phyloP scores from a whole-genome alignment of 2,888 invertebrate species.

The Pseudeuparius sepicola region DNA sequence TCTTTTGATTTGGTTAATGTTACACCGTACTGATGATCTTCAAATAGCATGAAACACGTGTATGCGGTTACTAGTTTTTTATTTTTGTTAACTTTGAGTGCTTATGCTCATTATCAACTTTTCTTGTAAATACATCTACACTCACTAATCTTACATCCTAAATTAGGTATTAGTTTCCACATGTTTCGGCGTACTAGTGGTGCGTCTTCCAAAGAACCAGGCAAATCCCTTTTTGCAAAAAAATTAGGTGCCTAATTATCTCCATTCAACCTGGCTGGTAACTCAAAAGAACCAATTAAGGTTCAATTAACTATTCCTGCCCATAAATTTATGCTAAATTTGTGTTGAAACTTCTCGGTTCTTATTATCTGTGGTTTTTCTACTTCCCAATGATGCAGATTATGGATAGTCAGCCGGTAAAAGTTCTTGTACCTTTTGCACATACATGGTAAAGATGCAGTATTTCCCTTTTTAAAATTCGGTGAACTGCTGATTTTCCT shows the following conservation, averaged over 20 bases:
- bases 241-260: background rate
- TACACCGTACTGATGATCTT: no score
- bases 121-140: no score
- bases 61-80: no score
- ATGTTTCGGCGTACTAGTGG: constrained; percentile 1
- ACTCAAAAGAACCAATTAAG: background rate
- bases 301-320: background rate
- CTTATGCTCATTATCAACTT: no score
- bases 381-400: constrained; percentile 2
- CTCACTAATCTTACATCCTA: no score
- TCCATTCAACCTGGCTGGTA: background rate
- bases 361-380: background rate
- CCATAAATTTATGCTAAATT: constrained; percentile 2
- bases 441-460: constrained; percentile 1
- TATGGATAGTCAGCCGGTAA: background rate
- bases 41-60: no score
- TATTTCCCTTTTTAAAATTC: background rate
- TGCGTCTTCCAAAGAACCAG: background rate
- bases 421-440: background rate
- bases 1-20: no score
- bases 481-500: no score
- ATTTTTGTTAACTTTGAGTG: no score
- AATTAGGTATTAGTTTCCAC: no score
- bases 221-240: constrained; percentile 1
- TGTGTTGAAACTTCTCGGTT: background rate